phyloP scores from a whole-genome alignment of 2,113 vertebrate genomes.

The Podocnemis expansa region DNA sequence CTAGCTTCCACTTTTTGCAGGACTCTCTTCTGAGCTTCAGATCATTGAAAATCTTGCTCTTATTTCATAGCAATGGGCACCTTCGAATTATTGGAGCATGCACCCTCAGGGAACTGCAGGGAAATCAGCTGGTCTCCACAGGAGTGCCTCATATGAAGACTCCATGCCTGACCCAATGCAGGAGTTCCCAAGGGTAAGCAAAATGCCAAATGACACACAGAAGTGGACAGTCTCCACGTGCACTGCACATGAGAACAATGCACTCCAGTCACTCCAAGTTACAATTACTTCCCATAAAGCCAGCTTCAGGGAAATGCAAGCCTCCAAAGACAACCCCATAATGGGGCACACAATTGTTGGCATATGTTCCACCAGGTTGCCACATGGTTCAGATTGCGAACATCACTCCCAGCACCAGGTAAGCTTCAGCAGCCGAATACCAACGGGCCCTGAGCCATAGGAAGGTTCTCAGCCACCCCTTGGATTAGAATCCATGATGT shows the following conservation, averaged over 20 bases:
- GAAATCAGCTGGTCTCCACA: too few species aligned
- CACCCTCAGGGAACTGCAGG: too few species aligned
- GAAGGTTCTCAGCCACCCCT: not conserved
- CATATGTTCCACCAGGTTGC: not conserved
- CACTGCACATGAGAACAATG: not conserved
- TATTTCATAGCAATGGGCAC: not conserved
- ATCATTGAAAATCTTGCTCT: not conserved
- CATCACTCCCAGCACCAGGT: not conserved
- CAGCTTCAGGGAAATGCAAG: not conserved
- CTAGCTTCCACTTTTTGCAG: too few species aligned
- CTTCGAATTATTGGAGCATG: too few species aligned
- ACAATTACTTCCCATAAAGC: not conserved
- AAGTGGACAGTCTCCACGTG: not conserved
- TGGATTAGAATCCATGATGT: not conserved
- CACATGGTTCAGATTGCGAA: not conserved
- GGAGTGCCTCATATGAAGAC: too few species aligned
- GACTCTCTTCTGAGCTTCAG: too few species aligned
- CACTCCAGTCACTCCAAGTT: not conserved
- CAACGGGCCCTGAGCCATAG: constrained; percentile 2
- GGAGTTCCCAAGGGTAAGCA: too few species aligned
- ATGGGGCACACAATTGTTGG: not conserved
- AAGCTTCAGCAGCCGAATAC: not conserved
- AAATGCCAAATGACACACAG: not conserved
- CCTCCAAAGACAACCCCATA: not conserved
- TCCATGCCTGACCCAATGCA: too few species aligned